phyloP scores from a whole-genome alignment of 1,140 invertebrate species.

The Trinorchestia longiramus region DNA sequence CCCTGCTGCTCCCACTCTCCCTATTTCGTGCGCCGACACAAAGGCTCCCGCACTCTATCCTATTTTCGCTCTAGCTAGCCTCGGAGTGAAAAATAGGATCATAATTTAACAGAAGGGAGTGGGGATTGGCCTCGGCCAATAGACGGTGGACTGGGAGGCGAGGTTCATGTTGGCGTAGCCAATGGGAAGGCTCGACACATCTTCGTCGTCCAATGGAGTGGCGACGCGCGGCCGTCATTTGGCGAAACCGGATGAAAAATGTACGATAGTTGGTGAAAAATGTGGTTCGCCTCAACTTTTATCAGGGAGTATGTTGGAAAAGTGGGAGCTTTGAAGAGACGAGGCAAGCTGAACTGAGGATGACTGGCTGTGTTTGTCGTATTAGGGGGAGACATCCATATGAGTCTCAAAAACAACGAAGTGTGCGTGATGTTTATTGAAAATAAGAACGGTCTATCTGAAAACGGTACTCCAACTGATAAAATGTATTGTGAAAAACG shows the following conservation, averaged over 20 bases:
- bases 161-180: constrained; percentile 4
- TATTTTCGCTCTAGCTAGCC: constrained; percentile 39
- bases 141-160: neutral
- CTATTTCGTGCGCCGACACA: constrained; percentile 36
- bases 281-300: neutral
- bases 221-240: neutral
- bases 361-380: neutral
- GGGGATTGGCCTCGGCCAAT: constrained; percentile 40
- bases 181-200: constrained; percentile 38
- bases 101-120: constrained; percentile 42
- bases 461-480: too few species aligned
- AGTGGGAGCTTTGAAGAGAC: constrained; percentile 12
- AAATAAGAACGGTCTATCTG: too few species aligned
- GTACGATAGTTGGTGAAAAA: constrained; percentile 22
- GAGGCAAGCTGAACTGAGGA: neutral
- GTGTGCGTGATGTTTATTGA: neutral
- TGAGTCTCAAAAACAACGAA: neutral
- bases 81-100: constrained; percentile 38
- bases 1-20: constrained; percentile 32
- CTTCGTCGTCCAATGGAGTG: neutral
- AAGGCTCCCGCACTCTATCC: constrained; percentile 49
- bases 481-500: too few species aligned
- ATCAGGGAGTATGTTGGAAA: constrained; percentile 12
- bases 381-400: neutral
- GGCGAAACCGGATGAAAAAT: constrained; percentile 4